Evolutionary conservation across 2,797 vertebrate species (phyloP).

Genomic region (Muraenolepis orangiensis): DNA sequence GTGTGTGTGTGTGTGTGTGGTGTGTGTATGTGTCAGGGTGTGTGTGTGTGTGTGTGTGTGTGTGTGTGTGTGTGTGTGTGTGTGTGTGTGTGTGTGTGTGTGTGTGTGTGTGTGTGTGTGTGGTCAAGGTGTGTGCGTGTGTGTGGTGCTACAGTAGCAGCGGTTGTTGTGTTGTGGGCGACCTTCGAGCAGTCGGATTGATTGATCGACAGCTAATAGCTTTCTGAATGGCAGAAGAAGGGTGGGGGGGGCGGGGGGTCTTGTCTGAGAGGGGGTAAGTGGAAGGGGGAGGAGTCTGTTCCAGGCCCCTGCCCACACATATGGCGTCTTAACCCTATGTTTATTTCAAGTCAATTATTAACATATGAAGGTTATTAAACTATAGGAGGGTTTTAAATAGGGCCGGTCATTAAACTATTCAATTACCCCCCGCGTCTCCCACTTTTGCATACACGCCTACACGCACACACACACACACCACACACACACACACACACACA

Average conservation of each 20-base stretch:
- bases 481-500: neutral
- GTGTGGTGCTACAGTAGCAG: constrained; percentile 22
- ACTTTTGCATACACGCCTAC: constrained; percentile 63
- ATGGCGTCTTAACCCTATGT: constrained; percentile 61
- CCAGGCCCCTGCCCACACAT: constrained; percentile 58
- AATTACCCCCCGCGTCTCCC: constrained; percentile 76
- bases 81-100: neutral
- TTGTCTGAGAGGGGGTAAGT: neutral
- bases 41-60: neutral
- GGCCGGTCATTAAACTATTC: constrained; percentile 78
- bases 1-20: no score
- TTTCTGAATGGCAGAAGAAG: neutral
- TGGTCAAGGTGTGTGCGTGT: neutral
- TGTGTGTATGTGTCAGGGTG: neutral
- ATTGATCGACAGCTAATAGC: constrained; percentile 4
- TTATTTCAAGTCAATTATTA: constrained; percentile 68
- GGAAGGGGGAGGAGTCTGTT: constrained; percentile 41
- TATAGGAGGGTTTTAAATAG: neutral
- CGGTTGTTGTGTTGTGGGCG: constrained; percentile 34
- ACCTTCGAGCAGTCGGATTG: constrained; percentile 26
- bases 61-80: neutral
- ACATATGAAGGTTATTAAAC: constrained; percentile 80
- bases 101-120: neutral
- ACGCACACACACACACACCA: constrained; percentile 36
- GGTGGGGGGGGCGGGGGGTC: neutral